A percentile compares a stretch with the other conserved stretches of the same genome.
These are phyloP conservation scores for Vespertilio murinus DNA, from an alignment of 2,797 vertebrate species.

Conservation along the genomic window DNA sequence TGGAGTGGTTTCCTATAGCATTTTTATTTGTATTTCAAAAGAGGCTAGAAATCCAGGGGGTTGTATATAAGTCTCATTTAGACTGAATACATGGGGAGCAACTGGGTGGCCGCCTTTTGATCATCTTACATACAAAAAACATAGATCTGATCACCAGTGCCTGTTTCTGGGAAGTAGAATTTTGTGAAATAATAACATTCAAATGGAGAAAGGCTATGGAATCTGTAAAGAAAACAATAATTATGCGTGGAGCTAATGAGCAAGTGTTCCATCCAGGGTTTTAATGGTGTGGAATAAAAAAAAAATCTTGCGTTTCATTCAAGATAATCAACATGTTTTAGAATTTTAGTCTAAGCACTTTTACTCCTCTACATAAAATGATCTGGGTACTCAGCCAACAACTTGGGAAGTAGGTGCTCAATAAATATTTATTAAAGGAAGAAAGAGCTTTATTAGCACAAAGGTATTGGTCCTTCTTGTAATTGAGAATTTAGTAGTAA, in stretches of 20 bases:
- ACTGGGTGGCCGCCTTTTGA: not conserved
- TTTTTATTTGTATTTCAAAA: constrained; percentile 47
- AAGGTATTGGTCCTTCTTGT: not conserved
- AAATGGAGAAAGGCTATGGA: not conserved
- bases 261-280: not conserved
- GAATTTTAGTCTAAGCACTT: not conserved
- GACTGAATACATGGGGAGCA: not conserved
- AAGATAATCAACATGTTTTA: not conserved
- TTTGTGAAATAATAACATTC: not conserved
- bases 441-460: not conserved
- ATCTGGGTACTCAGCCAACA: not conserved
- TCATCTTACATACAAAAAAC: not conserved
- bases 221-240: not conserved
- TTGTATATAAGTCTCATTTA: not conserved
- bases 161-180: not conserved
- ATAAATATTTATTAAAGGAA: not conserved
- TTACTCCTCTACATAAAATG: not conserved
- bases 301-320: not conserved
- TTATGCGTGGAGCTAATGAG: not conserved
- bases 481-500: not conserved
- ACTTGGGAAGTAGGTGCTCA: not conserved
- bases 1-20: not conserved
- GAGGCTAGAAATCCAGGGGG: not conserved
- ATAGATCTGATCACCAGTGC: not conserved
- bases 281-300: not conserved